Evolutionary conservation across 2,888 invertebrate genomes (phyloP).

Genomic region (Blastobasis lacticolella): DNA sequence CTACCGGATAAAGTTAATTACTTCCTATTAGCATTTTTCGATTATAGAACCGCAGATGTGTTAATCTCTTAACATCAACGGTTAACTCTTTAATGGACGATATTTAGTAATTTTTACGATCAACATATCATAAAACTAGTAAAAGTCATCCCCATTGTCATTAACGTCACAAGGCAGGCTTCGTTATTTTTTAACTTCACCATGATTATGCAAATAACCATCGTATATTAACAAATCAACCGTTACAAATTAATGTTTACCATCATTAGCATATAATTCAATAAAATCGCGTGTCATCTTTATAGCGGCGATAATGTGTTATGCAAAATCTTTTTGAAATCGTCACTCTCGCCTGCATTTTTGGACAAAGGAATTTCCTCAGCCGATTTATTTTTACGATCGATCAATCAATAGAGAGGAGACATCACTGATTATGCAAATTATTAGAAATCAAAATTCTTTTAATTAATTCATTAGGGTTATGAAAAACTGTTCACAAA

Average conservation of each 20-base stretch:
- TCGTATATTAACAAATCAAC: conserved; percentile 67
- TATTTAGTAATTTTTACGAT: conserved; percentile 47
- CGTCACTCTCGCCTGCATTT: conserved; percentile 48
- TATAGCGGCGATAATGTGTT: conserved; percentile 25
- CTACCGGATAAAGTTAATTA: too few relatives aligned
- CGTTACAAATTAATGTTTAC: conserved; percentile 73
- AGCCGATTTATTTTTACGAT: conserved; percentile 48
- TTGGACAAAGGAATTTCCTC: conserved; percentile 24
- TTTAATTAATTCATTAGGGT: conserved; percentile 61
- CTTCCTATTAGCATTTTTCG: conserved; percentile 1
- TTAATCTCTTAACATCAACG: conserved; percentile 26
- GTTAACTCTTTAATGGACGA: conserved; percentile 35
- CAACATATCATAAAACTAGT: conserved; percentile 55
- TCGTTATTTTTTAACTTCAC: conserved; percentile 29
- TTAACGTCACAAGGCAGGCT: conserved; percentile 28
- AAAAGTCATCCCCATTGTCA: conserved; percentile 54
- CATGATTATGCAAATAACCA: conserved; percentile 57
- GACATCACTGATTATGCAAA: conserved; percentile 47
- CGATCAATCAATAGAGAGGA: conserved; percentile 54
- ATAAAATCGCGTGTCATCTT: conserved; percentile 62
- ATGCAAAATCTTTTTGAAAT: conserved; percentile 34
- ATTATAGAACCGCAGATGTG: conserved; percentile 42
- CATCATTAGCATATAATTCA: conserved; percentile 59
- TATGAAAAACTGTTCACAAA: conserved; percentile 18
- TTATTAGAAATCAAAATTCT: conserved; percentile 25